Percentiles rank a stretch among this genome's conserved stretches.
phyloP scores from a whole-genome alignment of 2,113 vertebrate genomes.

The Oncorhynchus clarkii region DNA sequence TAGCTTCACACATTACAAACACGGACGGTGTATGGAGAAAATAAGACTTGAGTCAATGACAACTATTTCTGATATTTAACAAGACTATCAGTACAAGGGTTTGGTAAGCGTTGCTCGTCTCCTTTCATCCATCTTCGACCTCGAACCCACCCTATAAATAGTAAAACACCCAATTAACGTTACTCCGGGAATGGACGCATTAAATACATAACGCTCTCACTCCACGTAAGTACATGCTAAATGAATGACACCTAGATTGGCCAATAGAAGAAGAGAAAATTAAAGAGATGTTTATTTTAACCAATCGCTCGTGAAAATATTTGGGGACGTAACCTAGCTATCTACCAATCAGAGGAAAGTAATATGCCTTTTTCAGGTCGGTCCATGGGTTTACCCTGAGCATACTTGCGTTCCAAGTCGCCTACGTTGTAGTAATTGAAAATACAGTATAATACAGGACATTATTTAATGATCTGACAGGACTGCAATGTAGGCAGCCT shows the following conservation, averaged over 20 bases:
- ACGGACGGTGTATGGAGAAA: neutral
- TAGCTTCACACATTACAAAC: neutral
- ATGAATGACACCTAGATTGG: constrained; percentile 27
- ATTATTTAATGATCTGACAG: too few species aligned
- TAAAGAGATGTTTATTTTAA: neutral
- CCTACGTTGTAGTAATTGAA: too few species aligned
- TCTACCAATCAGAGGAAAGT: neutral
- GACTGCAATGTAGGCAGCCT: too few species aligned
- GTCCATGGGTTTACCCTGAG: too few species aligned
- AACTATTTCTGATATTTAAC: neutral
- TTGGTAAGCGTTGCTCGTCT: constrained; percentile 17
- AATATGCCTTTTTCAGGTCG: neutral
- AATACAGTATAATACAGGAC: too few species aligned
- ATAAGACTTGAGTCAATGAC: neutral
- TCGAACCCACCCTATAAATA: constrained; percentile 31
- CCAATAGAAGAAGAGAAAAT: constrained; percentile 42
- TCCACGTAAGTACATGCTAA: constrained; percentile 33
- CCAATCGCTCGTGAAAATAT: constrained; percentile 39
- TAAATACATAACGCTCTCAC: constrained; percentile 35
- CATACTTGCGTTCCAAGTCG: too few species aligned
- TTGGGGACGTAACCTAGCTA: neutral
- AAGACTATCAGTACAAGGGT: neutral
- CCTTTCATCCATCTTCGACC: constrained; percentile 6
- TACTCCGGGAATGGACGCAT: constrained; percentile 50
- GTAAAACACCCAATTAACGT: constrained; percentile 40